A percentile compares a stretch with the other conserved stretches of the same genome.
Evolutionary conservation across 2,888 invertebrate genomes (phyloP).

Genomic region (Noctua fimbriata): DNA sequence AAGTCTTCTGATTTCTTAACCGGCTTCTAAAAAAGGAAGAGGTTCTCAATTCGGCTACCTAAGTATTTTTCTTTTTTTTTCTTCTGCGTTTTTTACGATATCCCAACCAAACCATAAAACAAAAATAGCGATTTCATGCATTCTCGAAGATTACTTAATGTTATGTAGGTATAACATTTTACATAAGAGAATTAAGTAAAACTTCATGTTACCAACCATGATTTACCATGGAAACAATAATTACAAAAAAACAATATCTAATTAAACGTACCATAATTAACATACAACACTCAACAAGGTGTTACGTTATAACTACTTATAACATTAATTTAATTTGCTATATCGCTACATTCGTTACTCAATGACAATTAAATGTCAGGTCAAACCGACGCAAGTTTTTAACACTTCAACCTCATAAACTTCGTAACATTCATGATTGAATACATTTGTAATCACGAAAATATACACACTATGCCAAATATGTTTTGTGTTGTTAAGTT

Average conservation of each 20-base stretch:
- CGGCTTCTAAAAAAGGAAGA: too few species aligned
- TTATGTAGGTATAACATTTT: neutral
- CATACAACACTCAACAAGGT: constrained; percentile 17
- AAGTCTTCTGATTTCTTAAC: neutral
- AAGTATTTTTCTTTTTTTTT: too few species aligned
- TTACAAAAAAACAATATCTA: constrained; percentile 2
- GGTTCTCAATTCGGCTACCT: too few species aligned
- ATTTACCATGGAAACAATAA: neutral
- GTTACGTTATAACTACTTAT: constrained; percentile 9
- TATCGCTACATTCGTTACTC: constrained; percentile 26
- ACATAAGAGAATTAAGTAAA: neutral
- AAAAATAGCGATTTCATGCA: neutral
- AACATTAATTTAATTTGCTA: constrained; percentile 35
- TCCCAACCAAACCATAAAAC: neutral
- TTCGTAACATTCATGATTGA: constrained; percentile 11
- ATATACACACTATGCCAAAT: neutral
- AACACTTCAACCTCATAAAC: constrained; percentile 42
- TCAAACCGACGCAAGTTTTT: constrained; percentile 40
- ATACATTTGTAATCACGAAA: constrained; percentile 24
- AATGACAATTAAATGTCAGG: constrained; percentile 57
- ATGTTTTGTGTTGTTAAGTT: neutral
- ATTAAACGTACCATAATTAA: constrained; percentile 15
- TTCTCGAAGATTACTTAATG: neutral
- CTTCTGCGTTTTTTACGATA: neutral
- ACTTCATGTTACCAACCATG: neutral